Evolutionary conservation across 1,140 invertebrate genomes (phyloP).

Genomic region (Cardiocondyla obscurior): DNA sequence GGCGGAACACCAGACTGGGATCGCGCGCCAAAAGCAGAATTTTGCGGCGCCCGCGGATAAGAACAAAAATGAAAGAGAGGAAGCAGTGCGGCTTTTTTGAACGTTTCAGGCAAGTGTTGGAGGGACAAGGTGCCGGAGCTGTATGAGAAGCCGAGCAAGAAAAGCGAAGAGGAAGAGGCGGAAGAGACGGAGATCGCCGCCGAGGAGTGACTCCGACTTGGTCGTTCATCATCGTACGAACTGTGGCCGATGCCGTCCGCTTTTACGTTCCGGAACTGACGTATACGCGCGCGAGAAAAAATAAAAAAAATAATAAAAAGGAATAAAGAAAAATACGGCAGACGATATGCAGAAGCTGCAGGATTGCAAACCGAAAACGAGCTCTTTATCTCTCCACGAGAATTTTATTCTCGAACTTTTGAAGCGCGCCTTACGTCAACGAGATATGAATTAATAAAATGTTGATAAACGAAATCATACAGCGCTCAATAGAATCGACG

Average conservation of each 20-base stretch:
- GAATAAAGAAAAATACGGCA: conserved; percentile 17
- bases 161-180: conserved; percentile 73
- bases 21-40: conserved; percentile 68
- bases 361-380: conserved; percentile 20
- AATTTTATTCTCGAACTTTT: not conserved
- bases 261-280: not conserved
- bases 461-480: not conserved
- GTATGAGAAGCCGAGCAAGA: conserved; percentile 80
- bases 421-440: not conserved
- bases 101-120: conserved; percentile 84
- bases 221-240: conserved; percentile 39
- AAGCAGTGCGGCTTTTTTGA: conserved; percentile 76
- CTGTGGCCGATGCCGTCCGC: conserved; percentile 3
- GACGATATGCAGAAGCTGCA: not conserved
- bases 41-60: conserved; percentile 42
- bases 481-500: not conserved
- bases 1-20: conserved; percentile 67
- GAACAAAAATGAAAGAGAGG: conserved; percentile 61
- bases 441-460: conserved; percentile 1
- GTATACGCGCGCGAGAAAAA: not conserved
- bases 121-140: conserved; percentile 83
- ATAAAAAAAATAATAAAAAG: too few relatives aligned
- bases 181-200: conserved; percentile 18
- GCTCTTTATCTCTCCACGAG: not conserved
- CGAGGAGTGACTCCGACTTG: conserved; percentile 53